Evolutionary conservation across 2,888 invertebrate genomes (phyloP).

Genomic region (Chymomyza amoena): DNA sequence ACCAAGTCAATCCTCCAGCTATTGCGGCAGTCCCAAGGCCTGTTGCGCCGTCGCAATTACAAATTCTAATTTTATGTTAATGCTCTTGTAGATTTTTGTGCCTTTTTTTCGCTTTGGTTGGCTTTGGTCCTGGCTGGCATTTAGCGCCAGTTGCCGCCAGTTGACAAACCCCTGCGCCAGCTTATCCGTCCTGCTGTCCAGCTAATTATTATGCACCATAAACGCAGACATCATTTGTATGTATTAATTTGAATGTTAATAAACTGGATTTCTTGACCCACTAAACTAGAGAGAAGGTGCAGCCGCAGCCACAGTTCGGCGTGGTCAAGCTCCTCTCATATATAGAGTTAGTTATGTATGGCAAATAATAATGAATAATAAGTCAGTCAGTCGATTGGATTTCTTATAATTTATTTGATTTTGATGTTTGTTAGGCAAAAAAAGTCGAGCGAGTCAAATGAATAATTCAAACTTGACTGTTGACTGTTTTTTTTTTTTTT

Average conservation of each 20-base stretch:
- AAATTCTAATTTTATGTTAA: constrained; percentile 78
- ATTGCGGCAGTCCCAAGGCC: constrained; percentile 48
- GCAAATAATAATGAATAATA: constrained; percentile 69
- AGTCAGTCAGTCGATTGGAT: constrained; percentile 39
- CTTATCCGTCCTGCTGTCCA: not conserved
- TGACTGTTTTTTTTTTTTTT: constrained; percentile 5
- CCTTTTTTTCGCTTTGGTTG: constrained; percentile 11
- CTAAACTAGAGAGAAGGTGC: constrained; percentile 60
- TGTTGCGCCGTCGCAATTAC: constrained; percentile 76
- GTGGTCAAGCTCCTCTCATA: constrained; percentile 31
- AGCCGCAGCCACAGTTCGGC: constrained; percentile 12
- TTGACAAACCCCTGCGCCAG: constrained; percentile 19
- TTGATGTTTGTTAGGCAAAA: constrained; percentile 55
- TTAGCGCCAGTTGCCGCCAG: constrained; percentile 52
- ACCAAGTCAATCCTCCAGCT: not conserved
- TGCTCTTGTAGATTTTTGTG: constrained; percentile 44
- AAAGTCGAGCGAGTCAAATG: constrained; percentile 33
- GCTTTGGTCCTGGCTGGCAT: constrained; percentile 46
- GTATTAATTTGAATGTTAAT: constrained; percentile 75
- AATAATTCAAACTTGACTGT: constrained; percentile 40
- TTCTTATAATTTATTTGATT: constrained; percentile 66
- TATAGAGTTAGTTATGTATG: constrained; percentile 15
- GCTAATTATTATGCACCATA: constrained; percentile 72
- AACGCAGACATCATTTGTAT: constrained; percentile 65
- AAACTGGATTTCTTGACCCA: constrained; percentile 76